A percentile compares a stretch with the other conserved stretches of the same genome.
Conservation (phyloP, 2,797 vertebrate species). For the Danio jaintianensis region DNA sequence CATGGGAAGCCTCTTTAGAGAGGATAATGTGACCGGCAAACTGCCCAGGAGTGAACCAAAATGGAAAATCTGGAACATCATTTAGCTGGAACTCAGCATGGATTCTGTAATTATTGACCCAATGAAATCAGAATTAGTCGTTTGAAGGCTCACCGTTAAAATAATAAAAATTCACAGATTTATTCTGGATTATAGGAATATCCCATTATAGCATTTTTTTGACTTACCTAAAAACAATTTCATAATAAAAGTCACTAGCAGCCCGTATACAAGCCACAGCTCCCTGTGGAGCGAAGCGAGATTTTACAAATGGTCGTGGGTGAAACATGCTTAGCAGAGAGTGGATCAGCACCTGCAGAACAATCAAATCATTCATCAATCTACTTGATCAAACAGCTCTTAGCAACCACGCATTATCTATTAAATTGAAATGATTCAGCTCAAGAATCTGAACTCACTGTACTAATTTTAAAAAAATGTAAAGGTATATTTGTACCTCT, state of each 20-base stretch:
- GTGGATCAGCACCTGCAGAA: slow-evolving; percentile 87
- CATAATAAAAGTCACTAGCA: slow-evolving; percentile 90
- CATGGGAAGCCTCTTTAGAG: slow-evolving; percentile 90
- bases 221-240: slow-evolving; percentile 89
- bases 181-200: slow-evolving; percentile 11
- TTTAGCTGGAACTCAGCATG: slow-evolving; percentile 98
- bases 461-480: background rate
- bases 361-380: background rate
- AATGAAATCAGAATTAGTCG: background rate
- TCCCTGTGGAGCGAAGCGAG: slow-evolving; percentile 94
- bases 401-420: background rate
- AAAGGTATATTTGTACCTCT: slow-evolving; percentile 80
- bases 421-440: background rate
- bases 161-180: background rate
- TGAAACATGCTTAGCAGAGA: slow-evolving; percentile 95
- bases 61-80: slow-evolving; percentile 93
- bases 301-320: slow-evolving; percentile 91
- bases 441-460: background rate
- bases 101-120: slow-evolving; percentile 79
- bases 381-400: background rate
- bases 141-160: background rate
- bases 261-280: slow-evolving; percentile 91
- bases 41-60: slow-evolving; percentile 98
- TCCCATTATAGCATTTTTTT: slow-evolving; percentile 1
- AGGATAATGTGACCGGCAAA: slow-evolving; percentile 92